Evolutionary conservation across 1,140 invertebrate genomes (phyloP), one percentile per base, ranked within the genome.

Genomic region (Meloidogyne exigua): DNA sequence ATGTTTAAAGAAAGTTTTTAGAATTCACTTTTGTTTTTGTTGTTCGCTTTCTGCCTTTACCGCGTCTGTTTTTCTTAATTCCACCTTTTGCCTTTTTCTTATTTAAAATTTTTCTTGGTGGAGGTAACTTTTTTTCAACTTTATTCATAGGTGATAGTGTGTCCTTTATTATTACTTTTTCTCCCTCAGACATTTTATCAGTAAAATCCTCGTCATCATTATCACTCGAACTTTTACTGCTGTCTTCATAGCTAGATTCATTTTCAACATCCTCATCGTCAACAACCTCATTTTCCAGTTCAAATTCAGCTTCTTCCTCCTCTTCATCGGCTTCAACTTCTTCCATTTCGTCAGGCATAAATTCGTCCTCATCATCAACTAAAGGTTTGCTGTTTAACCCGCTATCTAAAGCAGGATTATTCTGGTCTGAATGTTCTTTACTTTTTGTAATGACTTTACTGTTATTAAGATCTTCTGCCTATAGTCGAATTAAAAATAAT

Each of bases 151-250:
- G 28, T 39, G 49, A n/a, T 49, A 2, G 15, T 57, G 15, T 49
- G 18, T 15, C 18, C 15, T 49, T 49, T 4, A 49, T 49, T 15
- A 57, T n/a, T 57, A n/a, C 1, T 9, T n/a, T 57, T 18, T 49
- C 15, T 1, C 5, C n/a, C 7, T 57, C 21, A n/a, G 49, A 57
- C 21, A n/a, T n/a, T 57, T n/a, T 57, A 57, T 21, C 21, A 7
- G 49, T 9, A n/a, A 9, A 21, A 11, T 72, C 49, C n/a, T 76
- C 79, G 28, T 80, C 79, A 12, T 80, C 79, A n/a, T 76, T 78
- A 15, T 80, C 68, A 62, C 10, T 11, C 11, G 49, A 36, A 65
- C 57, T 64, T 15, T 23, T 39, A 39, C 10, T 39, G 28, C 57
- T 36, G 21, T 49, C 21, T 68, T 23, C n/a, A 68, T 42, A 21